Evolutionary conservation across 2,113 vertebrate genomes (phyloP), one percentile per base, ranked within the genome.

Genomic region (Pagrus major): DNA sequence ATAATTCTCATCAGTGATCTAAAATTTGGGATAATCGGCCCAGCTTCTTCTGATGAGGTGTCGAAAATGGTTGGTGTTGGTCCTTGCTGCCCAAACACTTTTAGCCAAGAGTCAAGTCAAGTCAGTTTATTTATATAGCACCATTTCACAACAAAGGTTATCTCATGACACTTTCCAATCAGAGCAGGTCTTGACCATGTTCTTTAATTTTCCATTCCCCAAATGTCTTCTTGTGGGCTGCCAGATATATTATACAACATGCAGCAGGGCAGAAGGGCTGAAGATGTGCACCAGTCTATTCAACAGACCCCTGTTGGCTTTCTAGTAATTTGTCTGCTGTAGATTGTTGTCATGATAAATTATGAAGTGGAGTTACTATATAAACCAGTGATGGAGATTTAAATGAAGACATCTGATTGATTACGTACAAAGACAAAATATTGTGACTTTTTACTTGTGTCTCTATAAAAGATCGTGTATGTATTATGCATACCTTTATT

Each of bases 321-420:
- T 74, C 37, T 29, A 63, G 55, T 20, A 39, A 47, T 63, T 27
- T 46, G 21, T 42, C 60, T 16, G 31, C 33, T 58, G 69, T 41
- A 23, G 15, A 55, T 35, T 12, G 21, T 10, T 25, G 56, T 44
- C 14, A 51, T 16, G 51, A 80, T 33, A 18, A 27, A 54, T 46
- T 81, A 46, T 15, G n/a, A 37, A 46, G 27, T 52, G 3, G 37
- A 46, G 61, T 1, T 15, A 47, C 25, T 65, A 27, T 39, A 9
- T 14, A 2, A 35, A 15, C 7, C 29, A 44, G 15, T 14, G n/a
- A 56, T 20, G 25, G n/a, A 20, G 55, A 39, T 68, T 66, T n/a
- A 55, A 25, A 42, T 75, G 20, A 65, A 54, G 10, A 60, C 29
- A 41, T 35, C 11, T 59, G 44, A 15, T 42, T 15, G 41, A 37